Base-by-base conservation (phyloP, 2,888 invertebrate genomes). In the Calliphora vomitoria region DNA sequence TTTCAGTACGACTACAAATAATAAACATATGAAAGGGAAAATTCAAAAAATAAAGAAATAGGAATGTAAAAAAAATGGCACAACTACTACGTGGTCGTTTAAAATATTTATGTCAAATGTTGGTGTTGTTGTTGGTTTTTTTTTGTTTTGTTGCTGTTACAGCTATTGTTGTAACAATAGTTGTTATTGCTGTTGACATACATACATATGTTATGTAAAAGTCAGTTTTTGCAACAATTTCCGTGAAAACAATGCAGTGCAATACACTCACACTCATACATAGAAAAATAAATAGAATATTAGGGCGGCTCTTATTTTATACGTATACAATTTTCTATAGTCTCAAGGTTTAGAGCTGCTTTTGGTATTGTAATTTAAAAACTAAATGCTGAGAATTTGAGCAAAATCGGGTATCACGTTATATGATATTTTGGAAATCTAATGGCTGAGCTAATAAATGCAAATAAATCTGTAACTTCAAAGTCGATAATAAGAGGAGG, bases 51-150 rank as follows among this genome's bases (percentile, higher is more conserved):
- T 20, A 69, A 18, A 58, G 47, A 44, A 13, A 71, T n/a, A 35
- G 31, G 41, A 60, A 47, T 55, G 25, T 13, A 20, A 41, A 68
- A 68, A 69, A 68, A 62, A 35, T 25, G 50, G 60, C 55, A 44
- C 31, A 53, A 72, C 44, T 60, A 69, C 72, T 47, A 83, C 76
- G 86, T 87, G 86, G 83, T 81, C 83, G 80, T 58, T 83, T 83
- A 76, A 87, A 81, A 87, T 86, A 83, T 87, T 87, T 71, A 87
- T 83, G 86, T 66, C 83, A 80, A 81, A 71, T 60, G 64, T 71
- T 83, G 81, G 4, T 35, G 35, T 4, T 35, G 35, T 35, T 35
- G 35, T 35, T 35, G 35, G 1, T 35, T 4, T 35, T 4, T 35
- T 35, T 1, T 4, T 35, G 0, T n/a, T 71, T 47, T 82, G 18